A percentile compares a stretch with the other conserved stretches of the same genome.
phyloP scores from a whole-genome alignment of 1,140 invertebrate genomes.

The Onthophagus taurus region DNA sequence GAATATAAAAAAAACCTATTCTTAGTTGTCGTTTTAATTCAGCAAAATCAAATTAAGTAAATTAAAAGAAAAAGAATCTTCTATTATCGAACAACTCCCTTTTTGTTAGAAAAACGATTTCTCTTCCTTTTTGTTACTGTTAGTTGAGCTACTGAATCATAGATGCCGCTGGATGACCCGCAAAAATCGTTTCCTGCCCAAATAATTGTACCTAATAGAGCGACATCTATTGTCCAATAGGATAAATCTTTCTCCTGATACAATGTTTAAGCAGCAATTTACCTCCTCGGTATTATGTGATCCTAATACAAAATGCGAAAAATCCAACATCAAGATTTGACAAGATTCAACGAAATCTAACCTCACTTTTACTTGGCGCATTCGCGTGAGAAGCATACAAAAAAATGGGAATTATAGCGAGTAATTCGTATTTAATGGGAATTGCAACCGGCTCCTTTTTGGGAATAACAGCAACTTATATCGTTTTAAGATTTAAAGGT shows the following conservation, averaged over 20 bases:
- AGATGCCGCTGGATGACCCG: not conserved
- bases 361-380: too few relatives aligned
- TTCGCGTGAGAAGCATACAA: too few relatives aligned
- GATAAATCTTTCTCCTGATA: too few relatives aligned
- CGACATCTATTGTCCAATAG: too few relatives aligned
- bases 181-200: too few relatives aligned
- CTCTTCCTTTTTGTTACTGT: not conserved
- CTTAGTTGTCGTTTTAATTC: conserved; percentile 73
- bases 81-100: conserved; percentile 44
- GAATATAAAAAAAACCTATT: conserved; percentile 77
- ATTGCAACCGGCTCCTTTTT: conserved; percentile 23
- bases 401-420: conserved; percentile 1
- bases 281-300: too few relatives aligned
- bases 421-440: not conserved
- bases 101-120: not conserved
- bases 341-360: too few relatives aligned
- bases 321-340: not conserved
- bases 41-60: conserved; percentile 86
- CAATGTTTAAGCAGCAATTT: too few relatives aligned
- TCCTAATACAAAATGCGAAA: not conserved
- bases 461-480: conserved; percentile 21
- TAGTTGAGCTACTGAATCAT: not conserved
- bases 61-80: conserved; percentile 51
- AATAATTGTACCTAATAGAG: too few relatives aligned
- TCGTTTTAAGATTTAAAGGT: conserved; percentile 19